These are phyloP conservation scores for Mnemiopsis leidyi DNA, from an alignment of 37 sponge, comb jelly and placozoan species.

Conservation along the genomic window DNA sequence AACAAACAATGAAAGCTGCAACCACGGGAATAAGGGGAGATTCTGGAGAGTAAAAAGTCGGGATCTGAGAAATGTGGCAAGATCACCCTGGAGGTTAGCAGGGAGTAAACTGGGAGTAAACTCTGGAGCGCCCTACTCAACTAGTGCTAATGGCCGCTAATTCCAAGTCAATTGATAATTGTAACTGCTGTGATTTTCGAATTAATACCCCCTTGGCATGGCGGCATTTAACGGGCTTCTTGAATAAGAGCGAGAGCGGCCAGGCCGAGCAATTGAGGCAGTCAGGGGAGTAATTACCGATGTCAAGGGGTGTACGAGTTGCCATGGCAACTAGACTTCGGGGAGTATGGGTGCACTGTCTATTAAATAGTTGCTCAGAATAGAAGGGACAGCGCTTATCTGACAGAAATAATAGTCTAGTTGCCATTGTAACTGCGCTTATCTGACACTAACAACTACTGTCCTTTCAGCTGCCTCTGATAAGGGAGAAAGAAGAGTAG, in stretches of 20 bases:
- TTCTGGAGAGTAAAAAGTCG: no score
- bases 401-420: not conserved
- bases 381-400: not conserved
- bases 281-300: not conserved
- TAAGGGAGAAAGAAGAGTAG: not conserved
- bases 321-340: not conserved
- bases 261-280: not conserved
- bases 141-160: not conserved
- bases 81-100: no score
- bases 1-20: no score
- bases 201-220: not conserved
- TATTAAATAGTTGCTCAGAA: not conserved
- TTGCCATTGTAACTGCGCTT: not conserved
- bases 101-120: not conserved
- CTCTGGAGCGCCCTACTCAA: not conserved
- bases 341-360: not conserved
- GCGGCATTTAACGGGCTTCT: not conserved
- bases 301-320: not conserved
- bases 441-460: not conserved
- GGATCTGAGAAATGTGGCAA: no score
- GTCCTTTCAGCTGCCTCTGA: not conserved
- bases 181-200: constrained; percentile 8
- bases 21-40: no score
- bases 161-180: constrained; percentile 26
- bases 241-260: not conserved